These are phyloP conservation scores for Psylliodes chrysocephalus DNA, from an alignment of 2,888 invertebrate species.

Conservation along the genomic window DNA sequence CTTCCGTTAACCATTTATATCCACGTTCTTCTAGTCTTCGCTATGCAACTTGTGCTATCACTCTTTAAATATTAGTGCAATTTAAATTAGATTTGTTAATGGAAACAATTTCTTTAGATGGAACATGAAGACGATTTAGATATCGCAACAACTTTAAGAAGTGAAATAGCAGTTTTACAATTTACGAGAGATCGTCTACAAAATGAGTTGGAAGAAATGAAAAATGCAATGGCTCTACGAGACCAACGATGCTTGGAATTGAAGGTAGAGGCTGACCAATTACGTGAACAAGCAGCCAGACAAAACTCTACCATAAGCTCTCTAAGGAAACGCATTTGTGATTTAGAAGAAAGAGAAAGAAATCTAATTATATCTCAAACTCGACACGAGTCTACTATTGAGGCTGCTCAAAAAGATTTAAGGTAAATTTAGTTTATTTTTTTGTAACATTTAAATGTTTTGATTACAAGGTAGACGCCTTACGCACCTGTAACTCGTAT, in stretches of 20 bases:
- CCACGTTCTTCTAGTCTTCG: too few relatives aligned
- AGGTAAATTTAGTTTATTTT: slow-evolving; percentile 71
- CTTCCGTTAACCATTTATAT: too few relatives aligned
- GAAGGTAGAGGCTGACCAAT: slow-evolving; percentile 82
- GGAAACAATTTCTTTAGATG: slow-evolving; percentile 64
- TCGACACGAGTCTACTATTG: slow-evolving; percentile 76
- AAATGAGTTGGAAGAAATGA: slow-evolving; percentile 74
- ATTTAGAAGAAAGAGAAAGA: slow-evolving; percentile 82
- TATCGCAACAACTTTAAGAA: slow-evolving; percentile 79
- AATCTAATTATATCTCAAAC: slow-evolving; percentile 71
- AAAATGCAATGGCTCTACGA: slow-evolving; percentile 75
- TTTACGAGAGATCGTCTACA: slow-evolving; percentile 85
- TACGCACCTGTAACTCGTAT: too few relatives aligned
- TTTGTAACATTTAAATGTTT: too few relatives aligned
- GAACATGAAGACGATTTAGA: slow-evolving; percentile 69
- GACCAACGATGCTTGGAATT: slow-evolving; percentile 80
- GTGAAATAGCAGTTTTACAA: slow-evolving; percentile 85
- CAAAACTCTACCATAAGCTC: slow-evolving; percentile 85
- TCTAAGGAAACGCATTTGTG: slow-evolving; percentile 80
- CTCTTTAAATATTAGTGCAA: too few relatives aligned
- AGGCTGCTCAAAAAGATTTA: slow-evolving; percentile 76
- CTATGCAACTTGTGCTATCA: too few relatives aligned
- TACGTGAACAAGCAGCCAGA: slow-evolving; percentile 83
- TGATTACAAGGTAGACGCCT: too few relatives aligned
- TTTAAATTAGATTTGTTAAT: too few relatives aligned